Conservation (phyloP, 2,797 vertebrate species). For the Muscicapa comitata region DNA sequence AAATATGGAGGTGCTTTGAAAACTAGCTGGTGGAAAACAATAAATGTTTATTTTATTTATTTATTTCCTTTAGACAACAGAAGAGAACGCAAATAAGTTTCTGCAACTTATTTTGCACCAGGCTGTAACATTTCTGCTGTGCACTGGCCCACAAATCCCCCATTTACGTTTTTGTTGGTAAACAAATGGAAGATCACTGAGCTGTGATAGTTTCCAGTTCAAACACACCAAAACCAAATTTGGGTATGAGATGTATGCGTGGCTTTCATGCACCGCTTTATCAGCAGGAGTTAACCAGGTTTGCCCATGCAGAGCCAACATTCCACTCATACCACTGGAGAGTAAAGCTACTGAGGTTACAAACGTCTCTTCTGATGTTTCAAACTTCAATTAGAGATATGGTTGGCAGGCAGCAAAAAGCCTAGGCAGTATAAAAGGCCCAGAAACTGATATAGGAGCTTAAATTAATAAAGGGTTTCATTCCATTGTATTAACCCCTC, state of each 20-base stretch:
- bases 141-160: background rate
- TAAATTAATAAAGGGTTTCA: background rate
- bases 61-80: background rate
- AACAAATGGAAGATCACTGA: background rate
- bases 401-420: background rate
- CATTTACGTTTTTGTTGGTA: background rate
- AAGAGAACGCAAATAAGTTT: background rate
- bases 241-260: rapidly evolving
- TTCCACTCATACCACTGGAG: slow-evolving; percentile 23
- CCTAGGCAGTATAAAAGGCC: background rate
- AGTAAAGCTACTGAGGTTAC: slow-evolving; percentile 8
- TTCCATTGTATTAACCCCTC: background rate
- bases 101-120: background rate
- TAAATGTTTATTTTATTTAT: background rate
- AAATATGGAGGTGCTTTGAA: background rate
- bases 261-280: background rate
- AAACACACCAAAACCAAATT: background rate
- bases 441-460: background rate
- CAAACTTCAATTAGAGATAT: background rate
- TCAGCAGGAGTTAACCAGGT: background rate
- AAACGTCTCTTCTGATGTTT: slow-evolving; percentile 33
- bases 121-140: background rate
- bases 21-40: background rate
- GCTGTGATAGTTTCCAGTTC: background rate
- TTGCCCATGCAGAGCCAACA: background rate